These are phyloP conservation scores for Ceratina japonica DNA, from an alignment of 1,140 invertebrate species.

Conservation along the genomic window DNA sequence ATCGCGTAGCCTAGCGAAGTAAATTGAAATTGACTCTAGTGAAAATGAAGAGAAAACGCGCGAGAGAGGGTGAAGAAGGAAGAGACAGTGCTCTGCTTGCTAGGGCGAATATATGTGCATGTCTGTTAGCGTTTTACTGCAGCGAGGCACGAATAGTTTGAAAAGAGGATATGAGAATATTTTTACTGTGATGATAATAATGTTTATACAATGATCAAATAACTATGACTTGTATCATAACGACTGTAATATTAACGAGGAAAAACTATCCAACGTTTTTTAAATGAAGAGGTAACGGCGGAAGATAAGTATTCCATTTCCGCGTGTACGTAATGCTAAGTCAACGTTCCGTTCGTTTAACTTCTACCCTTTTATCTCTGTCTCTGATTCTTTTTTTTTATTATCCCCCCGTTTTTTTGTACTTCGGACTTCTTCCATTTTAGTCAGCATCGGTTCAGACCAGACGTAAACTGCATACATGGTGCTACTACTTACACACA, in stretches of 20 bases:
- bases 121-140: conserved; percentile 52
- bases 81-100: conserved; percentile 49
- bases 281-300: conserved; percentile 56
- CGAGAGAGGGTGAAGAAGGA: conserved; percentile 5
- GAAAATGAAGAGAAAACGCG: conserved; percentile 55
- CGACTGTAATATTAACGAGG: conserved; percentile 63
- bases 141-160: conserved; percentile 66
- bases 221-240: conserved; percentile 73
- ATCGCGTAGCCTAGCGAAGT: conserved; percentile 45
- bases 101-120: conserved; percentile 43
- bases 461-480: conserved; percentile 60
- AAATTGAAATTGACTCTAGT: conserved; percentile 65
- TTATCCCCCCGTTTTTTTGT: neutral
- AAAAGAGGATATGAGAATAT: conserved; percentile 74
- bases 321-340: conserved; percentile 57
- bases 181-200: conserved; percentile 81
- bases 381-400: neutral
- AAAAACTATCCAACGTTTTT: conserved; percentile 65
- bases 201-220: conserved; percentile 79
- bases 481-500: conserved; percentile 63
- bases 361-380: conserved; percentile 16
- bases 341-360: conserved; percentile 67
- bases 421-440: conserved; percentile 30
- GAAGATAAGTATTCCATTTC: conserved; percentile 47
- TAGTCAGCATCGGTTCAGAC: conserved; percentile 55